Evolutionary conservation across 2,888 invertebrate species (phyloP), one percentile per base, ranked within the genome.

Genomic region (Amphipoea lucens): DNA sequence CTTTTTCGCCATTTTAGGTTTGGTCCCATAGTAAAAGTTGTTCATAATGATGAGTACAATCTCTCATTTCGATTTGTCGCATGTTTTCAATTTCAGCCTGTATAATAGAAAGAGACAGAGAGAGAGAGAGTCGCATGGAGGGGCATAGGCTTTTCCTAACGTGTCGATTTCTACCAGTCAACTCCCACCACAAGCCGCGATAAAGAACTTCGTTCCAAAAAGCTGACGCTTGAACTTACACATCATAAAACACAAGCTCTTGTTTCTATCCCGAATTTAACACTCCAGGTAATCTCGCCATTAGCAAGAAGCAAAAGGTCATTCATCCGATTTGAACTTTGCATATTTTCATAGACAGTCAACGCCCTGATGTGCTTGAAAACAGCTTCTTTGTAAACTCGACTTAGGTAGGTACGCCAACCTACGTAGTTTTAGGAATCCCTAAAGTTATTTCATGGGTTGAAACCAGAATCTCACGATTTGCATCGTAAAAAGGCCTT

Each of bases 291-390:
- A 68, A 78, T 78, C 57, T 66, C 17, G 45, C 23, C 23, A 68
- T 62, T 42, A 82, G n/a, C 65, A 48, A 67, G 9, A 4, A 80
- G 57, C 23, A 68, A 48, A 70, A 82, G 66, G 69, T 76, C 76
- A 62, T 54, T 17, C 36, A 70, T 76, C 66, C 42, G 12, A 45
- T 68, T 42, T 81, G 66, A 81, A 81, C 83, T 74, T 48, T 63
- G 17, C n/a, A 48, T 66, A 4, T 76, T 70, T 77, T 76, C 36
- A 62, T 82, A 81, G 60, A 76, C 69, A 67, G 81, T 67, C 60
- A 81, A 76, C 40, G 82, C n/a, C 75, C 82, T 23, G 36, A 67
- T 62, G 45, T 57, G 75, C 23, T 62, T 42, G 63, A 68, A 74
- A 82, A 79, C 60, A 66, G 42, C 42, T 60, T 74, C 51, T 74